Percentiles rank a stretch among this genome's conserved stretches.
Conservation (phyloP, 2,888 invertebrate species). For the Willowsia nigromaculata region DNA sequence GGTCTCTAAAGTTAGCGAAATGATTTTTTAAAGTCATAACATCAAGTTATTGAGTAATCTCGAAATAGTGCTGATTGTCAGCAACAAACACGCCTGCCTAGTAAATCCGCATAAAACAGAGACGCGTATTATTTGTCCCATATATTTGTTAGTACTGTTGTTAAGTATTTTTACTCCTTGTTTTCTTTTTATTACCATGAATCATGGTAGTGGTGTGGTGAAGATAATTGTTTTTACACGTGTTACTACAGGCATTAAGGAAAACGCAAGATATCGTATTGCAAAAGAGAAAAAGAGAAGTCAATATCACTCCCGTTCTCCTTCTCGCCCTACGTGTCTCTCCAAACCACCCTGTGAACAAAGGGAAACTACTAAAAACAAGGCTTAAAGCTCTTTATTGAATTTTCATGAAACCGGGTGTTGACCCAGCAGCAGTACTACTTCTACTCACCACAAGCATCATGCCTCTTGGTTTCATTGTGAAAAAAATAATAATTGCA, state of each 20-base stretch:
- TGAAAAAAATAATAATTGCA: not conserved
- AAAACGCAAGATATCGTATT: not conserved
- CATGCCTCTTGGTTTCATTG: not conserved
- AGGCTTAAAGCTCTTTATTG: conserved; percentile 7
- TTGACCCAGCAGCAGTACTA: conserved; percentile 24
- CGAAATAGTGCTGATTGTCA: not conserved
- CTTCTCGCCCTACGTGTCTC: too few relatives aligned
- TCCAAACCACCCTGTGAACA: not conserved
- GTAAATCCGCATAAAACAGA: not conserved
- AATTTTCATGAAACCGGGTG: conserved; percentile 51
- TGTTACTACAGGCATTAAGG: not conserved
- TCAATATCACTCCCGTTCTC: too few relatives aligned
- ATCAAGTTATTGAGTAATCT: not conserved
- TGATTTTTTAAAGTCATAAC: not conserved
- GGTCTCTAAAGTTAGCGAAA: not conserved
- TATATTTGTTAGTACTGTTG: not conserved
- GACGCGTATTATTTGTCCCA: not conserved
- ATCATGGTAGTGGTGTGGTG: not conserved
- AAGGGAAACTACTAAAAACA: not conserved
- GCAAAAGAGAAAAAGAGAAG: not conserved
- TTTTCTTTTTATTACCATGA: not conserved
- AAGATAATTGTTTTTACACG: conserved; percentile 3
- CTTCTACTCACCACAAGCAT: not conserved
- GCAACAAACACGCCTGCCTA: not conserved
- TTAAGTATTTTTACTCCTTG: not conserved